Evolutionary conservation across 2,113 vertebrate species (phyloP), one percentile per base, ranked within the genome.

Genomic region (Gymnocephalus cernua): DNA sequence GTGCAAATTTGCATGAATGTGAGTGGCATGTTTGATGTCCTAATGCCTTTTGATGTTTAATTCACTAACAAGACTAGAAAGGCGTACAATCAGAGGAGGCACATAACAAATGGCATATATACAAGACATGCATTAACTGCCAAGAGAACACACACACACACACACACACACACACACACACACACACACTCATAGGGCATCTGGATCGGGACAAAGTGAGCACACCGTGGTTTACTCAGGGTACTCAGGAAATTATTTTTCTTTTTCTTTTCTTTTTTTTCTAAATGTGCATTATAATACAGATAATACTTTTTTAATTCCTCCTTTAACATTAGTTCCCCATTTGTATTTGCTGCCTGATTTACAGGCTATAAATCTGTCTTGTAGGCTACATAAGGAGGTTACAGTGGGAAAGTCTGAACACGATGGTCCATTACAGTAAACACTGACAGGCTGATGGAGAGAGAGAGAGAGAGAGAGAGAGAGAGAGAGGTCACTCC

Each of bases 11-110:
- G 67, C 75, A 62, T 87, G 76, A 53, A 21, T 62, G 77, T 57
- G 79, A 48, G 57, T 35, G 73, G 10, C 9, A 15, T 76, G 54
- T 88, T 79, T 90, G 80, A 86, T 82, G 80, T 82, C 66, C 56
- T 85, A 76, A 87, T 79, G 70, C 67, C 45, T 74, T 85, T 83
- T 88, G 69, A 87, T 91, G 80, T 89, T 91, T 84, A 51, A 88
- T 84, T 88, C 86, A 71, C 80, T 47, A 74, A 86, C 67, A 61
- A 38, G 64, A 25, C 16, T 9, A n/a, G 64, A 74, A 54, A 80
- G 58, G 71, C 77, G 14, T 48, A 44, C 61, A 79, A 59, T 79
- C 50, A 80, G 79, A 73, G 62, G 68, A 88, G 63, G 27, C 74
- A 76, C 25, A 47, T 65, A 83, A 58, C 67, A 74, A 77, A 77